These are phyloP conservation scores for Netelia inedita DNA, from an alignment of 2,888 invertebrate species.

Conservation along the genomic window DNA sequence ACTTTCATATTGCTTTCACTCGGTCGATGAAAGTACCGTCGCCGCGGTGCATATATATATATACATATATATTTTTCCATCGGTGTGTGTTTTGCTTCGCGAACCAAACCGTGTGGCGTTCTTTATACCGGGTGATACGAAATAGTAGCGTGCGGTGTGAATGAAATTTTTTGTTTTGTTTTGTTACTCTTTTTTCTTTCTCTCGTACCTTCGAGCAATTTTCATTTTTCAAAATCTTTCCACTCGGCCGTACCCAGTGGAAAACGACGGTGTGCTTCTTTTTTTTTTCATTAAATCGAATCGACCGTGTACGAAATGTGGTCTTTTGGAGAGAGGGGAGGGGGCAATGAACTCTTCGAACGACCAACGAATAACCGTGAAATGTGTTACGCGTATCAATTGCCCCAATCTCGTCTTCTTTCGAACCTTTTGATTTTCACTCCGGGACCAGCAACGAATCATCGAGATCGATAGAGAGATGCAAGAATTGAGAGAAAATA, in stretches of 20 bases:
- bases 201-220: not conserved
- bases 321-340: not conserved
- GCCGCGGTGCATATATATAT: too few species aligned
- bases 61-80: conserved; percentile 25
- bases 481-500: too few species aligned
- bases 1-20: conserved; percentile 86
- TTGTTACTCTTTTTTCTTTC: conserved; percentile 12
- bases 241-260: conserved; percentile 4
- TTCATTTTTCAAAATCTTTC: conserved; percentile 22
- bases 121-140: conserved; percentile 73
- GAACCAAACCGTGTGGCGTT: conserved; percentile 80
- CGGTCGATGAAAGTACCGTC: conserved; percentile 84
- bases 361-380: conserved; percentile 4
- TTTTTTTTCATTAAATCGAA: not conserved
- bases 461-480: too few species aligned
- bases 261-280: too few species aligned
- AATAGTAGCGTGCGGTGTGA: conserved; percentile 5
- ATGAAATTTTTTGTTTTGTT: conserved; percentile 2
- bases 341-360: conserved; percentile 35
- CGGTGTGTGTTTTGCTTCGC: conserved; percentile 69
- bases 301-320: not conserved
- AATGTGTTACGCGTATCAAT: conserved; percentile 55
- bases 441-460: not conserved
- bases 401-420: conserved; percentile 19
- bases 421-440: not conserved